Evolutionary conservation across 2,888 invertebrate genomes (phyloP).

Genomic region (Crematogaster levior): DNA sequence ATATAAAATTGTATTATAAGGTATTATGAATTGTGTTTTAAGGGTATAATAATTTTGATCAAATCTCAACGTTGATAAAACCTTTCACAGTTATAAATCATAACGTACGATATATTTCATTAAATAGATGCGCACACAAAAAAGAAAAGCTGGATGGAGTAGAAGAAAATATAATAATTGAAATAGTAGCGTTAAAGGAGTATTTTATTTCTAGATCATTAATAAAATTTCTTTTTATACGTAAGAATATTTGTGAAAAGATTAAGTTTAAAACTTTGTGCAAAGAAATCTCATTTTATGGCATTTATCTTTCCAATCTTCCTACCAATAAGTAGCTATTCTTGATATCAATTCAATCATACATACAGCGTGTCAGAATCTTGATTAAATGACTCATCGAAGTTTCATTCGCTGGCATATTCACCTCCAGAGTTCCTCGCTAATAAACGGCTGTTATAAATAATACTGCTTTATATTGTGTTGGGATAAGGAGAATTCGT

Average conservation of each 20-base stretch:
- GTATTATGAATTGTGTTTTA: neutral
- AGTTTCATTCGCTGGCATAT: slow-evolving; percentile 16
- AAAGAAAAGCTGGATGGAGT: neutral
- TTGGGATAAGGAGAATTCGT: slow-evolving; percentile 57
- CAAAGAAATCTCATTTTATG: slow-evolving; percentile 16
- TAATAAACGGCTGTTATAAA: slow-evolving; percentile 82
- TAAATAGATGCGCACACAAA: neutral
- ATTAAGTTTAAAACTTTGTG: neutral
- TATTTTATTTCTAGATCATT: slow-evolving; percentile 1
- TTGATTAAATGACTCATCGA: slow-evolving; percentile 32
- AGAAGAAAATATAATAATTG: neutral
- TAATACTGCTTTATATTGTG: slow-evolving; percentile 77
- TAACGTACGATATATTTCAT: neutral
- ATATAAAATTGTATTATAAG: neutral
- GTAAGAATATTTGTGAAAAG: neutral
- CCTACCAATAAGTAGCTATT: neutral
- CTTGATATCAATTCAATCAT: slow-evolving; percentile 10
- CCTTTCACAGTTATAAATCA: neutral
- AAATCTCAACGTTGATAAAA: neutral
- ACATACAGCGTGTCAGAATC: neutral
- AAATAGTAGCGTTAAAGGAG: neutral
- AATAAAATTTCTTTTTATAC: neutral
- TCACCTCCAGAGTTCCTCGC: slow-evolving; percentile 73
- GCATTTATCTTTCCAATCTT: slow-evolving; percentile 21
- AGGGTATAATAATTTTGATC: neutral